Percentiles rank a stretch among this genome's conserved stretches.
These are phyloP conservation scores for Phymatocera aterrima DNA, from an alignment of 2,888 invertebrate species.

Conservation along the genomic window DNA sequence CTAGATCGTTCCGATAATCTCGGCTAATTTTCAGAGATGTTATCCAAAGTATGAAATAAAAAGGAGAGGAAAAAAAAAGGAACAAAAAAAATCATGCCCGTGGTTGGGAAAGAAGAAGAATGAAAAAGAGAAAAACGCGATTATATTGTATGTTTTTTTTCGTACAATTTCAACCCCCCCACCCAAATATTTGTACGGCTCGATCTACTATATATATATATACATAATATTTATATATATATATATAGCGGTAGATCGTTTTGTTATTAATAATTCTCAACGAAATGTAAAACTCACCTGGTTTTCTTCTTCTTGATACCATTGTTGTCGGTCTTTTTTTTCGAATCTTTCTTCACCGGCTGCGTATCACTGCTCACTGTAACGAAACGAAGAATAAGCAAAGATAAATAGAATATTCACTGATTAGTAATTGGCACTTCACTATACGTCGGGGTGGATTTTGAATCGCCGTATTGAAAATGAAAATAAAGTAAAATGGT, in stretches of 20 bases:
- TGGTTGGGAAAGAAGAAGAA: no score
- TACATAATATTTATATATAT: no score
- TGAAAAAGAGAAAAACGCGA: no score
- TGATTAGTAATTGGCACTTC: background rate
- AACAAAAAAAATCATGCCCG: no score
- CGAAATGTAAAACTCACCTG: constrained; percentile 79
- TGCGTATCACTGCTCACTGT: constrained; percentile 69
- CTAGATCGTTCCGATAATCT: constrained; percentile 35
- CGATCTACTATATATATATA: no score
- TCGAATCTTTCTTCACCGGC: constrained; percentile 80
- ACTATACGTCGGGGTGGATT: background rate
- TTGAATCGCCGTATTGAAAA: background rate
- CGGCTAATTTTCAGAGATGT: background rate
- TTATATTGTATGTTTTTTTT: no score
- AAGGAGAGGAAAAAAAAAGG: no score
- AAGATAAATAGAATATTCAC: background rate
- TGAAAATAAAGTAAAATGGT: background rate
- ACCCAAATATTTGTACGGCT: no score
- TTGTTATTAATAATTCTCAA: background rate
- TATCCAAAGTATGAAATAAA: background rate
- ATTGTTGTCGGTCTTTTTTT: constrained; percentile 90
- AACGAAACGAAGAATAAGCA: constrained; percentile 47
- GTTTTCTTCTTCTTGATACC: constrained; percentile 95
- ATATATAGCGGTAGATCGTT: background rate
- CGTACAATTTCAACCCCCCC: no score